A percentile compares a stretch with the other conserved stretches of the same genome.
Conservation (phyloP, 92 coral and sea anemone species). For the Porites cylindrica region DNA sequence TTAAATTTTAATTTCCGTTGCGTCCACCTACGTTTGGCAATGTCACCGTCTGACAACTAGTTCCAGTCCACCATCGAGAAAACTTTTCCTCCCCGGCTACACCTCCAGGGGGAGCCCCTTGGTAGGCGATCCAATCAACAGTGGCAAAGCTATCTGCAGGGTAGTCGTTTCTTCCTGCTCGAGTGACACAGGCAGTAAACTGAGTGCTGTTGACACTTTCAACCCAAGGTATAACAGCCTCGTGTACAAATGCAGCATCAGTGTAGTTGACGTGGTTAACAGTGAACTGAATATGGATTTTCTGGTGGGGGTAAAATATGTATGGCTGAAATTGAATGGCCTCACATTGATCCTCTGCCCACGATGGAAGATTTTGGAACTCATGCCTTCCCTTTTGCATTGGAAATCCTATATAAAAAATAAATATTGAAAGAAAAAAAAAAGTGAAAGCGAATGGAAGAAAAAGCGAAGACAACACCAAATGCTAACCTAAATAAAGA, state of each 20-base stretch:
- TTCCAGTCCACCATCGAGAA: constrained; percentile 51
- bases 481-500: neutral
- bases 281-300: constrained; percentile 60
- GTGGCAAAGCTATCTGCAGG: constrained; percentile 11
- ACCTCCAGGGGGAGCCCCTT: neutral
- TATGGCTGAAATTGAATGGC: constrained; percentile 23
- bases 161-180: too few relatives aligned
- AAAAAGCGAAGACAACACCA: too few relatives aligned
- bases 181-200: constrained; percentile 23
- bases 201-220: constrained; percentile 15
- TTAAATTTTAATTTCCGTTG: too few relatives aligned
- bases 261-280: constrained; percentile 43
- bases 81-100: constrained; percentile 28
- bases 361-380: neutral
- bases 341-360: constrained; percentile 29
- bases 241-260: constrained; percentile 27
- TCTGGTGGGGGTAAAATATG: constrained; percentile 63
- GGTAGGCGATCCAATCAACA: constrained; percentile 46
- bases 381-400: constrained; percentile 18
- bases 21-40: constrained; percentile 27
- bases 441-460: too few relatives aligned
- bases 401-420: constrained; percentile 28
- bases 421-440: too few relatives aligned
- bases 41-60: constrained; percentile 20
- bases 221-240: constrained; percentile 46